These are phyloP conservation scores for Desmodus rotundus DNA, from an alignment of 2,113 vertebrate genomes.

Conservation along the genomic window DNA sequence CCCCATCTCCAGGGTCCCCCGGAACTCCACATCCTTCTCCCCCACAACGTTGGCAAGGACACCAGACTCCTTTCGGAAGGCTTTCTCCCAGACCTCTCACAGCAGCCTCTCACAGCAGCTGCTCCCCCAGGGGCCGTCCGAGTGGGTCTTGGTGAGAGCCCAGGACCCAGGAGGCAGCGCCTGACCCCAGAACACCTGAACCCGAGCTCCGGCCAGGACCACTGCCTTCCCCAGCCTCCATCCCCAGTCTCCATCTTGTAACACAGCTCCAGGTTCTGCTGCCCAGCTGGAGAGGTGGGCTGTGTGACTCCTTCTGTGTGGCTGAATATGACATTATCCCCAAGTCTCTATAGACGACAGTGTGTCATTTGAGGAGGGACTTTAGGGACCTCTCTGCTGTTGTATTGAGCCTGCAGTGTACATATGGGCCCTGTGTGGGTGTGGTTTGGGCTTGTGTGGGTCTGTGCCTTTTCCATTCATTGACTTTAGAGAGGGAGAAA, in stretches of 20 bases:
- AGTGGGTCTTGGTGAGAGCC: background rate
- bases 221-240: fast-evolving
- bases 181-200: background rate
- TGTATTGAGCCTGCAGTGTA: fast-evolving
- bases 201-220: background rate
- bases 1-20: background rate
- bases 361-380: background rate
- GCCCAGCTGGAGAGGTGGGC: fast-evolving
- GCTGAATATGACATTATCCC: background rate
- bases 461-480: too few species aligned
- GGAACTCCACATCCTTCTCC: too few species aligned
- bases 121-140: background rate
- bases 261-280: fast-evolving
- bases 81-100: background rate
- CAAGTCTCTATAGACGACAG: background rate
- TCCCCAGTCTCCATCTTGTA: fast-evolving
- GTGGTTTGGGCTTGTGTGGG: background rate
- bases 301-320: fast-evolving
- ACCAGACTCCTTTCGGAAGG: background rate
- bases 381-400: background rate
- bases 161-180: background rate
- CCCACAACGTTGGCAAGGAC: background rate
- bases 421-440: fast-evolving
- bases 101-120: background rate
- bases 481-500: too few species aligned